phyloP scores from a whole-genome alignment of 2,797 vertebrate genomes.

The Pseudopleuronectes americanus region DNA sequence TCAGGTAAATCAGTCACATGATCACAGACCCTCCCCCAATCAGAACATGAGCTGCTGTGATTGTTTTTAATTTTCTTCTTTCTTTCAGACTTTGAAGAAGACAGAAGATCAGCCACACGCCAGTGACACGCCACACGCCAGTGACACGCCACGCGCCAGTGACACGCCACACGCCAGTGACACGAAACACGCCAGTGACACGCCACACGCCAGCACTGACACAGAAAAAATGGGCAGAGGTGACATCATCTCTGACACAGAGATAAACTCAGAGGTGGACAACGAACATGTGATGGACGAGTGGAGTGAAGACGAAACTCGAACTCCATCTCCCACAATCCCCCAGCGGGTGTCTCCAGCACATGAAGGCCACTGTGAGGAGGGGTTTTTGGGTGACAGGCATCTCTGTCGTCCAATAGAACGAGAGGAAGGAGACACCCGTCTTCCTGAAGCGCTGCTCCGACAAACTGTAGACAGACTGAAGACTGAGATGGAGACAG shows the following conservation, averaged over 20 bases:
- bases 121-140: neutral
- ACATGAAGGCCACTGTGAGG: slow-evolving; percentile 17
- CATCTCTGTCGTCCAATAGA: slow-evolving; percentile 5
- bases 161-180: neutral
- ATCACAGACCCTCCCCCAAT: neutral
- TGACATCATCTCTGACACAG: neutral
- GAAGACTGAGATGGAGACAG: slow-evolving; percentile 73
- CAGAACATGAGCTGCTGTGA: too few relatives aligned
- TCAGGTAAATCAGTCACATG: slow-evolving; percentile 54
- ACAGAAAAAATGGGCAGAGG: neutral
- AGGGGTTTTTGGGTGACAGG: neutral
- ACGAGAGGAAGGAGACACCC: neutral
- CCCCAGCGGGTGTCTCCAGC: slow-evolving; percentile 11
- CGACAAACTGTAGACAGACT: slow-evolving; percentile 80
- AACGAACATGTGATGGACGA: neutral
- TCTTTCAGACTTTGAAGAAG: slow-evolving; percentile 55
- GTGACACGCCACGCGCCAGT: neutral
- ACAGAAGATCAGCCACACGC: slow-evolving; percentile 39
- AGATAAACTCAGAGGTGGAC: slow-evolving; percentile 15
- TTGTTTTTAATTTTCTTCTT: neutral
- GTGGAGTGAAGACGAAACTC: slow-evolving; percentile 14
- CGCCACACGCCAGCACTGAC: neutral
- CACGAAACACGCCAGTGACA: too few relatives aligned
- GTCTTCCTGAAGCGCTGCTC: slow-evolving; percentile 65
- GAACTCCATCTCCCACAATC: slow-evolving; percentile 54